Base-by-base conservation (phyloP, 2,113 vertebrate species). In the Seriola dumerili region DNA sequence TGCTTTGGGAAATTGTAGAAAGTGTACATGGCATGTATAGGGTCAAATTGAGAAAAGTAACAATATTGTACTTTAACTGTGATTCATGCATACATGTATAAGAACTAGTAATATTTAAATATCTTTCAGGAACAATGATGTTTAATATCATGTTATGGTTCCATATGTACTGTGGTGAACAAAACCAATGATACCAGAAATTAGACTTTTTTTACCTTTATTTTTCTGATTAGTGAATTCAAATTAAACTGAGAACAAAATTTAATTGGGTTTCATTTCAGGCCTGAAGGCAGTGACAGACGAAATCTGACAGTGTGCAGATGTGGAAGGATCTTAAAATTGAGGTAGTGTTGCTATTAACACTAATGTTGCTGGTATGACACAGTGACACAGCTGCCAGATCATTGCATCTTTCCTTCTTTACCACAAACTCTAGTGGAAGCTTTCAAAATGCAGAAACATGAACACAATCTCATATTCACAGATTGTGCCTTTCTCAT, bases 241-340 rank as follows among this genome's bases (percentile, higher is more conserved):
- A 21, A 80, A 48, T 65, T 61, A 40, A 74, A 81, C 2, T 0
- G 5, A 67, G 63, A 42, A 17, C 63, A 62, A 42, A 19, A 61
- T 52, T 52, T 66, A 66, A 80, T 73, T 80, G 42, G 54, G 63
- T 74, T 73, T 80, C 1, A 73, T 69, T 44, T 75, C 19, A 68
- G 46, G 13, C 46, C 57, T 25, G 16, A 23, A 69, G 72, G 36
- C 57, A 76, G 36, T 13, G 46, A 67, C 11, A 59, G 9, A 58
- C 7, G 4, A 40, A 50, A 14, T 57, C n/a, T 55, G 36, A 76
- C 61, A 65, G 68, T 40, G 42, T 17, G 69, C 32, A 10, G 23
- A 68, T 7, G 29, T 52, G 12, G 34, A n/a, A 74, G 14, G 42
- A 81, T 16, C 12, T 59, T 66, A 29, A 17, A 32, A 42, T n/a